Evolutionary conservation across 2,113 vertebrate species (phyloP), one percentile per base, ranked within the genome.

Genomic region (Aspidoscelis tigris): DNA sequence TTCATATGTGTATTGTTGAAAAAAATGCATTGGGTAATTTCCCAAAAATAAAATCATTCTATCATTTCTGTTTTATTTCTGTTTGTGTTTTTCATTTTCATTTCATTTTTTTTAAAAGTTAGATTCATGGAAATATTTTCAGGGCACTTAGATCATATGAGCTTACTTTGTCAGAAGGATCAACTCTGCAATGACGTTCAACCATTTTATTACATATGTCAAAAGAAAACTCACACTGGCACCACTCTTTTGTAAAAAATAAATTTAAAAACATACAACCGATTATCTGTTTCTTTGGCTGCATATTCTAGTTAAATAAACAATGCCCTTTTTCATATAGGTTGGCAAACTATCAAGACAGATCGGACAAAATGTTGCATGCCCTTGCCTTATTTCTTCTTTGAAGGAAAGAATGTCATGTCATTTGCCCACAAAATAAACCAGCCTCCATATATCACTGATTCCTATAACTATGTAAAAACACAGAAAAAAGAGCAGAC

Each of bases 261-360:
- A 33, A 33, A 33, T 33, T 33, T 33, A 33, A 33, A 33, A 33
- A 33, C 33, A 33, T 33, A 76, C 82, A 91, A 88, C 5, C 7
- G 83, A 84, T 85, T 78, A 86, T 75, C 88, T 89, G 80, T 0
- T 1, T 65, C 78, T 70, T 39, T 82, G 74, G 61, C 26, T 87
- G 68, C 64, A 50, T 39, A 39, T 61, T 87, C 68, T 84, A 89
- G 86, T 81, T 53, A 70, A 22, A n/a, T 58, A 44, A 72, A 80
- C 86, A 89, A 78, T 81, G 74, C 26, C 87, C 84, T 65, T 83
- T 41, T 77, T 73, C 84, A 81, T 80, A 88, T 85, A 79, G 88
- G 55, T 88, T 92, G 87, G 84, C 89, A 92, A 88, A 79, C 41
- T 41, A 64, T 20, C 26, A 55, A 26, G 81, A 76, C 24, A 76